Evolutionary conservation across 2,888 invertebrate species (phyloP), one percentile per base, ranked within the genome.

Genomic region (Strigamia crassipes): DNA sequence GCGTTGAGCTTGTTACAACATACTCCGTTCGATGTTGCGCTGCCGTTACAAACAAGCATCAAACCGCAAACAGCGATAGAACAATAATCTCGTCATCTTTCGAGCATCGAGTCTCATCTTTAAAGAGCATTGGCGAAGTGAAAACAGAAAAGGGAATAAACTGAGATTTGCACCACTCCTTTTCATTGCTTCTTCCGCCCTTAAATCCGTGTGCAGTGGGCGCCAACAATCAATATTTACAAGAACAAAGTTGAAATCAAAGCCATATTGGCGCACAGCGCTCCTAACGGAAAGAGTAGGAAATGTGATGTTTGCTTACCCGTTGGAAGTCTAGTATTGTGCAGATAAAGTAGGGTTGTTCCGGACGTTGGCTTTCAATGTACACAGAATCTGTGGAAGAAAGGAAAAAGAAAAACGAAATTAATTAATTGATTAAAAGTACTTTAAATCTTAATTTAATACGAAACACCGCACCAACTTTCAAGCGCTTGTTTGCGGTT

Each of bases 341-440:
- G 84, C 88, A 89, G 81, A 89, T 88, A 85, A 87, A 88, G 85
- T 87, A 89, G 5, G 89, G 88, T 81, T 88, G 87, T 82, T 89
- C 88, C 27, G 87, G 87, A 83, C 88, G 84, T 84, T 88, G 88
- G 85, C 88, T 88, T 83, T 89, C 89, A 80, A 89, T 86, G 84
- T 88, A 89, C 5, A 88, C 88, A 82, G 87, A 86, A 86, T 89
- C 89, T 89, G 87, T 78, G 87, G 87, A 82, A 78, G 83, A 84
- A 79, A 83, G 81, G 83, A 82, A 61, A 61, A 61, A 18, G 5
- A 66, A 82, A 61, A 61, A 61, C 3, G 5, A 66, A 9, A 8
- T 21, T n/a, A n/a, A 12, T 66, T 27, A 27, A 66, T 66, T 66
- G 66, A 66, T 66, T 23, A 66, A 5, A 61, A 3, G 2, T 15